Evolutionary conservation across 2,797 vertebrate species (phyloP).

Genomic region (Leontocebus nigricollis): DNA sequence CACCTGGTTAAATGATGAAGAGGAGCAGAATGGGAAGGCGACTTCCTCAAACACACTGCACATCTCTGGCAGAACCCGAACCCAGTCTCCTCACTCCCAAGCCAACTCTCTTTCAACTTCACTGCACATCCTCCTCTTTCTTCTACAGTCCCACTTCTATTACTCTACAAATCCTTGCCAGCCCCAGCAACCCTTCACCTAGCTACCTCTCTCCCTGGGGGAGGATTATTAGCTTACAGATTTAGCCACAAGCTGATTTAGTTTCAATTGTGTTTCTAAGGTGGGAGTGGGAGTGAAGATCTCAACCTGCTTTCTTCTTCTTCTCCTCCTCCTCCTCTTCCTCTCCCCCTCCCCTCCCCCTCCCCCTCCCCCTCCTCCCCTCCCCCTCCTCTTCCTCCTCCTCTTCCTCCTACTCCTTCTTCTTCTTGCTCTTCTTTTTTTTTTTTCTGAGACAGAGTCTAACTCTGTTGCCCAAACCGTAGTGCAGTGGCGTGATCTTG

Average conservation of each 20-base stretch:
- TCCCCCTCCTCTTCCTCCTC: too few species aligned
- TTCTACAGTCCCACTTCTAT: neutral
- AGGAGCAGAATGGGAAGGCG: neutral
- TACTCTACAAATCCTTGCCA: neutral
- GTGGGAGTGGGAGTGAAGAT: neutral
- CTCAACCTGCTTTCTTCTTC: neutral
- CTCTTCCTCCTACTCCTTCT: accelerated
- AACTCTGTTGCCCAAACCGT: too few species aligned
- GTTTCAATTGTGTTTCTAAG: neutral
- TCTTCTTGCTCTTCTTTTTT: too few species aligned
- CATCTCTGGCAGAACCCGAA: neutral
- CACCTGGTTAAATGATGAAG: neutral
- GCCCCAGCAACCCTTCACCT: neutral
- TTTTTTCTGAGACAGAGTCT: too few species aligned
- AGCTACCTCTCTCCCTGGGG: neutral
- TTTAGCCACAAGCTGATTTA: neutral
- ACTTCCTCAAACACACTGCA: neutral
- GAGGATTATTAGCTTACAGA: neutral
- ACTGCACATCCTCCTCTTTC: neutral
- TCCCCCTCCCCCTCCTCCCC: accelerated
- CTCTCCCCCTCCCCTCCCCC: accelerated
- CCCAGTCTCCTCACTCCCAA: neutral
- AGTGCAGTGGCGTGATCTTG: too few species aligned
- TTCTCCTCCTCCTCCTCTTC: too few species aligned
- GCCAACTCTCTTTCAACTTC: neutral